Evolutionary conservation across 2,797 vertebrate species (phyloP).

Genomic region (Microctenopoma stevenorrisi): DNA sequence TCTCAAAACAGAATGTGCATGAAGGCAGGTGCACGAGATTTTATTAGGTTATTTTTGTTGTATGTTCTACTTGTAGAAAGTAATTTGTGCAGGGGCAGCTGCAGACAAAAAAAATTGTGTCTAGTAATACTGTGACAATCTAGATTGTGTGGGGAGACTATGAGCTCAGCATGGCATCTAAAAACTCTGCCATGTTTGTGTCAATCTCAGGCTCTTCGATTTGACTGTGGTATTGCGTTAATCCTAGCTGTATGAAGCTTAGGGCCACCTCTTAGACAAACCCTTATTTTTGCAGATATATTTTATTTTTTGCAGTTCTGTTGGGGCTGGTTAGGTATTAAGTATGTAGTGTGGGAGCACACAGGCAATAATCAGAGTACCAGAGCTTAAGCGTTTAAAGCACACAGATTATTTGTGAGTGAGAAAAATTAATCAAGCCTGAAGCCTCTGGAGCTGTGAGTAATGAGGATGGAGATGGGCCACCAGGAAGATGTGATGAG

Average conservation of each 20-base stretch:
- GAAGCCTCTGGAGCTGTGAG: conserved; percentile 55
- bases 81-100: conserved; percentile 23
- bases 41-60: conserved; percentile 12
- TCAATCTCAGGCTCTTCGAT: conserved; percentile 41
- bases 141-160: conserved; percentile 13
- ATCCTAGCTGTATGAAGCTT: conserved; percentile 45
- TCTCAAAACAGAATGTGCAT: background rate
- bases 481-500: conserved; percentile 62
- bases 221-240: conserved; percentile 54
- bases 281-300: conserved; percentile 29
- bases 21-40: background rate
- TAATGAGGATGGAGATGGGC: conserved; percentile 67
- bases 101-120: conserved; percentile 14
- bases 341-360: conserved; percentile 14
- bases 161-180: conserved; percentile 19
- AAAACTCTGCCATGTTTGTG: conserved; percentile 40
- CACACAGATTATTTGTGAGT: conserved; percentile 61
- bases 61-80: conserved; percentile 22
- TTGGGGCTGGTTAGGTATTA: conserved; percentile 30
- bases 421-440: conserved; percentile 66
- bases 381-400: conserved; percentile 50
- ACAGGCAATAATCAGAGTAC: conserved; percentile 43
- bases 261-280: conserved; percentile 26
- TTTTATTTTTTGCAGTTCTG: background rate
- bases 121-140: conserved; percentile 28